phyloP scores from a whole-genome alignment of 2,888 invertebrate genomes.

The Macrosiphum euphorbiae region DNA sequence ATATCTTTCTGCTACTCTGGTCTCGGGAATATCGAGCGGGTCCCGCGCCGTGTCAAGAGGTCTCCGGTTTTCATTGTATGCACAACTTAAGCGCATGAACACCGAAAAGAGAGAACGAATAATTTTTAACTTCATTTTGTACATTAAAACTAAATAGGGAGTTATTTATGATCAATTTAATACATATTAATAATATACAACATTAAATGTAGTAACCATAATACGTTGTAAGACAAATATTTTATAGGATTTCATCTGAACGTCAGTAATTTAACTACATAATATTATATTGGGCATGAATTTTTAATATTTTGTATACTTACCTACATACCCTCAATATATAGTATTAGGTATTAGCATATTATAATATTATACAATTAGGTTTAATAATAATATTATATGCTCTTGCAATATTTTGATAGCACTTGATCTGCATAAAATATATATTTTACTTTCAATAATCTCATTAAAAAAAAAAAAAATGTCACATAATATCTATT shows the following conservation, averaged over 20 bases:
- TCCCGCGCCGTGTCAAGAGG: conserved; percentile 57
- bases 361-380: not conserved
- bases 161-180: not conserved
- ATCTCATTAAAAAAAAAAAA: not conserved
- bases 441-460: not conserved
- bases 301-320: not conserved
- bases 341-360: not conserved
- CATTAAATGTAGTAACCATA: not conserved
- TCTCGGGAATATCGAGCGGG: conserved; percentile 63
- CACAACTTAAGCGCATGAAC: conserved; percentile 35
- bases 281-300: not conserved
- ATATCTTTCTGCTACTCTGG: conserved; percentile 45
- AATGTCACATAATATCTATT: not conserved
- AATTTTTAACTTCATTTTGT: conserved; percentile 29
- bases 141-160: not conserved
- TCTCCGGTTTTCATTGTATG: conserved; percentile 52
- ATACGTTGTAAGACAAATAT: not conserved
- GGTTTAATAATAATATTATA: not conserved
- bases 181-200: not conserved
- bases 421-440: not conserved
- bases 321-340: not conserved
- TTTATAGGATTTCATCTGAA: not conserved
- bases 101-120: conserved; percentile 19
- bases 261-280: not conserved
- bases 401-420: not conserved